phyloP scores from a whole-genome alignment of 2,113 vertebrate genomes.

The Tonatia bakeri region DNA sequence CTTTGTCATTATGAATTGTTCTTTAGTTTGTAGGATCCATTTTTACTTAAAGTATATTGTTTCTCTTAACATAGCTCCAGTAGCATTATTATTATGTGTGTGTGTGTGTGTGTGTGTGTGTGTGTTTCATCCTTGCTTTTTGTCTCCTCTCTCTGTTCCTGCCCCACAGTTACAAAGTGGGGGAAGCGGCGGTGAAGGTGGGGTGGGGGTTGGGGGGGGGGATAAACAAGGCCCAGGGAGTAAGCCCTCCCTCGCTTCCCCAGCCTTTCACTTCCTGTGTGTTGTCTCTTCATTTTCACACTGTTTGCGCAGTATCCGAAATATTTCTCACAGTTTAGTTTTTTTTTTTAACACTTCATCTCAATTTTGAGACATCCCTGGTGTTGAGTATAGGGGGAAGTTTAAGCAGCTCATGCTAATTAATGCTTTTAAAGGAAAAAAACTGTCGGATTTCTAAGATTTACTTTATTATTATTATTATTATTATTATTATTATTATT shows the following conservation, averaged over 20 bases:
- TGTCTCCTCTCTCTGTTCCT: neutral
- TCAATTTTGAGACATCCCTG: neutral
- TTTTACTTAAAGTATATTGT: neutral
- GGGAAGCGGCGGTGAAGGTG: too few species aligned
- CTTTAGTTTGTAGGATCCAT: neutral
- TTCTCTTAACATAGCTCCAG: neutral
- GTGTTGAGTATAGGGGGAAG: neutral
- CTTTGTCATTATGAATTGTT: neutral
- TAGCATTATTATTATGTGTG: neutral
- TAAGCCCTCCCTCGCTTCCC: too few species aligned
- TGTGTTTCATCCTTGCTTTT: neutral
- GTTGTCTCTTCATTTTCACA: too few species aligned
- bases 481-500: neutral
- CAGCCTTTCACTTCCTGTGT: neutral
- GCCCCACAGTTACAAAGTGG: neutral
- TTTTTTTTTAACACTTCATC: neutral
- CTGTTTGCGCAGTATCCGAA: too few species aligned
- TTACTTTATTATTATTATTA: neutral
- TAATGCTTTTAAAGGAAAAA: neutral
- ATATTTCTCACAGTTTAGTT: neutral
- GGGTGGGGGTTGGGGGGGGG: neutral
- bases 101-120: neutral
- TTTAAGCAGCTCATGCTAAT: neutral
- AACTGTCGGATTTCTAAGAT: neutral
- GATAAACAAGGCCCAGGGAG: neutral